Conservation (phyloP, 64 coral and sea anemone species). For the Montipora foliosa region DNA sequence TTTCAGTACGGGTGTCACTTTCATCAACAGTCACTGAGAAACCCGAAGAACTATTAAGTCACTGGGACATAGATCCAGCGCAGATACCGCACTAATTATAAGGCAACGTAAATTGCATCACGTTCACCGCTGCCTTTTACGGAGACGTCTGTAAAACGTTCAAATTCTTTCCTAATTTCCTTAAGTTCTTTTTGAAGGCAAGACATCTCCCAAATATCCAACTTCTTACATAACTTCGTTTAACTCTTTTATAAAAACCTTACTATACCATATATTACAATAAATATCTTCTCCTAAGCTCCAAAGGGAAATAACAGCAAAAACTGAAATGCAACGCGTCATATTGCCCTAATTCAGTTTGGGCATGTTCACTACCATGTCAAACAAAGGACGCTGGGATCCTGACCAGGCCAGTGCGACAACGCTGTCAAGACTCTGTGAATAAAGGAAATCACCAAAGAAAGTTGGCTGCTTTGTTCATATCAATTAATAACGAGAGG, state of each 20-base stretch:
- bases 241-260: background rate
- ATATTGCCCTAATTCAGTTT: background rate
- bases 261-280: background rate
- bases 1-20: no score
- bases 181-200: no score
- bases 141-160: no score
- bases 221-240: background rate
- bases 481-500: background rate
- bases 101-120: no score
- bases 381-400: background rate
- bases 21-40: no score
- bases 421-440: background rate
- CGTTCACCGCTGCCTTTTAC: no score
- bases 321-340: background rate
- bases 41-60: no score
- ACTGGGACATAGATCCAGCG: no score
- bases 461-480: background rate
- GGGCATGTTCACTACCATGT: background rate
- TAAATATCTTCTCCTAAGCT: background rate
- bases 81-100: no score
- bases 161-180: no score
- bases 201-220: no score
- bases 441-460: background rate
- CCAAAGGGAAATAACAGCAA: background rate
- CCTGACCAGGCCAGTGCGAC: background rate